These are phyloP conservation scores for Lasioglossum zephyrum DNA, from an alignment of 2,888 invertebrate genomes.

Conservation along the genomic window DNA sequence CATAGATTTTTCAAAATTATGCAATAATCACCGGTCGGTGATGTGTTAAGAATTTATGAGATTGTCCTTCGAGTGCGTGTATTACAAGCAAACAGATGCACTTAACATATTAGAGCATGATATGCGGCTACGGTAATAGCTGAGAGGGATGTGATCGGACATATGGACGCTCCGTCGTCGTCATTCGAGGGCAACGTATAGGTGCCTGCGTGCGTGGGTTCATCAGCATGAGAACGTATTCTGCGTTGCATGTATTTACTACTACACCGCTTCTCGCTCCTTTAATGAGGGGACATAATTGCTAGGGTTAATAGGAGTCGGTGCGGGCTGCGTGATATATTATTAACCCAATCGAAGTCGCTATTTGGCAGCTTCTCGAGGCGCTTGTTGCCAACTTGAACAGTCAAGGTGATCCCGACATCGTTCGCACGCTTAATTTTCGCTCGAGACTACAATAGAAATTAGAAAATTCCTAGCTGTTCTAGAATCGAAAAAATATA, in stretches of 20 bases:
- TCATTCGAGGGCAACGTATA: conserved; percentile 6
- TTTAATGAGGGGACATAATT: conserved; percentile 32
- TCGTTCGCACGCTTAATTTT: not conserved
- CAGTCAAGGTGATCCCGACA: not conserved
- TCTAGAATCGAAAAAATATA: not conserved
- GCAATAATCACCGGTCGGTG: too few species aligned
- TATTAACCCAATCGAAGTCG: conserved; percentile 27
- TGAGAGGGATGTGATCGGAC: conserved; percentile 15
- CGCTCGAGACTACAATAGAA: not conserved
- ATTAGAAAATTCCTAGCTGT: not conserved
- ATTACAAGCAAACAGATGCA: conserved; percentile 6
- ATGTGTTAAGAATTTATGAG: not conserved
- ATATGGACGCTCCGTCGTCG: not conserved
- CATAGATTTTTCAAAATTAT: too few species aligned
- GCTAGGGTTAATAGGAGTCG: conserved; percentile 23
- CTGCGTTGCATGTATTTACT: not conserved
- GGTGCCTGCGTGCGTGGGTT: not conserved
- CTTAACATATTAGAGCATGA: conserved; percentile 24
- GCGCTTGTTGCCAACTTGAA: not conserved
- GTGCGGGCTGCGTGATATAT: conserved; percentile 21
- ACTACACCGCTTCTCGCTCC: not conserved
- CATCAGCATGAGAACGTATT: conserved; percentile 5
- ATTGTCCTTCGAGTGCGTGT: conserved; percentile 5
- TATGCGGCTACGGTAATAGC: conserved; percentile 1
- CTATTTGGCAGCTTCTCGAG: not conserved